Evolutionary conservation across 2,797 vertebrate species (phyloP).

Genomic region (Jordanella pulchra): DNA sequence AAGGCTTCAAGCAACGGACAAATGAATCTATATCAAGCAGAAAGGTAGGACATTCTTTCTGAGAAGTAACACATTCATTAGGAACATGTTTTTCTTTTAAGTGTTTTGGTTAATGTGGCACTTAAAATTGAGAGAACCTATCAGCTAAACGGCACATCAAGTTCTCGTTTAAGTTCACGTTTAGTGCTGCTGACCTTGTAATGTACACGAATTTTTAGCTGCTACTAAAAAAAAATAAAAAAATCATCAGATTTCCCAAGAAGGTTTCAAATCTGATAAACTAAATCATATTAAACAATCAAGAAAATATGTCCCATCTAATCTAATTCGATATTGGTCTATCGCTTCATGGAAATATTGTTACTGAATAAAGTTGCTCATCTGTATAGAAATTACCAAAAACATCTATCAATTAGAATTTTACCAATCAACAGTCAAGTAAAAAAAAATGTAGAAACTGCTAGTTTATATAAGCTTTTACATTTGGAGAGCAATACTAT

Average conservation of each 20-base stretch:
- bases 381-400: not conserved
- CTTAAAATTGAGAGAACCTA: not conserved
- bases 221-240: not conserved
- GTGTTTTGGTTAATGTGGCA: not conserved
- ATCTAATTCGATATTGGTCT: not conserved
- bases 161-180: conserved; percentile 12
- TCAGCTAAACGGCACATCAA: not conserved
- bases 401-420: not conserved
- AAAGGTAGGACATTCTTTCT: conserved; percentile 11
- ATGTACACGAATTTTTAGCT: too few species aligned
- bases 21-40: conserved; percentile 24
- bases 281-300: not conserved
- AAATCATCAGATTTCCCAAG: not conserved
- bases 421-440: not conserved
- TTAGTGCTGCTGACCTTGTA: conserved; percentile 26
- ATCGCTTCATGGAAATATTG: not conserved
- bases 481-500: too few species aligned
- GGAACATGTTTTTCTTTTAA: conserved; percentile 7
- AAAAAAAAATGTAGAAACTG: not conserved
- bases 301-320: not conserved
- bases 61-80: conserved; percentile 2
- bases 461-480: not conserved
- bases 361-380: not conserved
- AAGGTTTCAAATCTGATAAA: not conserved
- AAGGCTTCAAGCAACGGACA: conserved; percentile 7